A percentile compares a stretch with the other conserved stretches of the same genome.
Evolutionary conservation across 2,797 vertebrate genomes (phyloP).

Genomic region (Leptatherina wallacei): DNA sequence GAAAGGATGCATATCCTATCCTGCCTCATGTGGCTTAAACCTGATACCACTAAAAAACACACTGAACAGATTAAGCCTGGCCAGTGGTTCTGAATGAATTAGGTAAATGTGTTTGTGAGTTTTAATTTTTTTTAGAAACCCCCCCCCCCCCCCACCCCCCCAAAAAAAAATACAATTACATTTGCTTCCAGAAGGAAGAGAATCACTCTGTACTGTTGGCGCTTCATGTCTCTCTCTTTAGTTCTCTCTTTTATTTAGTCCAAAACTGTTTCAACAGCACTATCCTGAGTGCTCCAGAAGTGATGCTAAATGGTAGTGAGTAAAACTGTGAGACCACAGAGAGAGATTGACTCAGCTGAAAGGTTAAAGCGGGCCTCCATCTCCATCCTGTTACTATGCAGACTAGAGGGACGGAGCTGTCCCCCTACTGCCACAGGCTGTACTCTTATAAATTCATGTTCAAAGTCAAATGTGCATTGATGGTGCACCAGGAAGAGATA

Average conservation of each 20-base stretch:
- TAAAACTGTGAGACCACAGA: conserved; percentile 43
- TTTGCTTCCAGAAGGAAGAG: conserved; percentile 55
- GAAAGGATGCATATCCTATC: conserved; percentile 28
- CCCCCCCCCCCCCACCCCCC: neutral
- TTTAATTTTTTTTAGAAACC: conserved; percentile 15
- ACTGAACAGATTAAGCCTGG: conserved; percentile 30
- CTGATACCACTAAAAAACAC: conserved; percentile 30
- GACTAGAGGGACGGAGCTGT: conserved; percentile 66
- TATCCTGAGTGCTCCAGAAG: conserved; percentile 14
- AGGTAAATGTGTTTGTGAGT: conserved; percentile 38
- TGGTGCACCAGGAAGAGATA: conserved; percentile 40
- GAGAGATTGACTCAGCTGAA: conserved; percentile 72
- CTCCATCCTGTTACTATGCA: conserved; percentile 80
- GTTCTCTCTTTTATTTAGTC: conserved; percentile 25
- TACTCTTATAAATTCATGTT: conserved; percentile 55
- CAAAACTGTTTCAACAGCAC: conserved; percentile 17
- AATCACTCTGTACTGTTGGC: conserved; percentile 33
- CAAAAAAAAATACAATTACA: conserved; percentile 13
- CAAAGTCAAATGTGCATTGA: conserved; percentile 70
- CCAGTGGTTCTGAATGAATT: conserved; percentile 17
- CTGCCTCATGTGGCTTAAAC: conserved; percentile 39
- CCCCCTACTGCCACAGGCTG: conserved; percentile 68
- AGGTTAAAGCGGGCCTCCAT: conserved; percentile 72
- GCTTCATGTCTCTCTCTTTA: conserved; percentile 1
- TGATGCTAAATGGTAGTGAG: conserved; percentile 17